Base-by-base conservation (phyloP, 2,888 invertebrate species). In the Cheilosia variabilis region DNA sequence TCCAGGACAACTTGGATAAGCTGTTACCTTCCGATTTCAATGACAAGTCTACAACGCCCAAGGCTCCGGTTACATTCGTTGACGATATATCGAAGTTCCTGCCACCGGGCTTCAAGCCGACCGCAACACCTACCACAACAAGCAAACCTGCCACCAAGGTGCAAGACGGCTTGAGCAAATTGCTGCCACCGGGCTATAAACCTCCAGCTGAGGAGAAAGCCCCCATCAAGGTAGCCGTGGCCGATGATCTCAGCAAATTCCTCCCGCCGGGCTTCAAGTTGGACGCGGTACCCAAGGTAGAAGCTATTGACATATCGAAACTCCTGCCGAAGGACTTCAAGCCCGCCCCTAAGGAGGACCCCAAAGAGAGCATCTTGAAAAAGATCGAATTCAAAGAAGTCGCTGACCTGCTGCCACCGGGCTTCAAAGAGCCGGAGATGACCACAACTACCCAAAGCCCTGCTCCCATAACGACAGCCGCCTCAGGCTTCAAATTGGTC, bases 121-220 rank as follows among this genome's bases (percentile, higher is more conserved):
- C 93, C 45, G 92, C 93, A 66, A 88, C 92, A 53, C 88, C 88
- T 17, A 88, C 88, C 2, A 81, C 87, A 4, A 88, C 88, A 0
- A 88, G 88, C 0, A 88, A 88, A 34, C 78, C 90, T 0, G 73
- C 87, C 0, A 87, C 89, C 6, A 91, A 93, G 10, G 93, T 94
- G 88, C 92, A 93, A 53, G 94, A 94, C 87, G 94, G 95, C 87
- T 88, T 94, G 0, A 94, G 93, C 88, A 93, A 94, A 87, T 93
- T 95, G 60, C 91, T 96, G 83, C 96, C 96, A n/a, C 94, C 95
- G 9, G 95, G 95, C 3, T 96, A 94, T 88, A 96, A 95, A 47
- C 79, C 90, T 7, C 86, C 89, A 3, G 57, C 77, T 0, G 88
- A 89, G 24, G 88, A 86, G 9, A 84, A 80, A n/a, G 27, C 71